Evolutionary conservation across 2,888 invertebrate species (phyloP), one percentile per base, ranked within the genome.

Genomic region (Orthosia gothica): DNA sequence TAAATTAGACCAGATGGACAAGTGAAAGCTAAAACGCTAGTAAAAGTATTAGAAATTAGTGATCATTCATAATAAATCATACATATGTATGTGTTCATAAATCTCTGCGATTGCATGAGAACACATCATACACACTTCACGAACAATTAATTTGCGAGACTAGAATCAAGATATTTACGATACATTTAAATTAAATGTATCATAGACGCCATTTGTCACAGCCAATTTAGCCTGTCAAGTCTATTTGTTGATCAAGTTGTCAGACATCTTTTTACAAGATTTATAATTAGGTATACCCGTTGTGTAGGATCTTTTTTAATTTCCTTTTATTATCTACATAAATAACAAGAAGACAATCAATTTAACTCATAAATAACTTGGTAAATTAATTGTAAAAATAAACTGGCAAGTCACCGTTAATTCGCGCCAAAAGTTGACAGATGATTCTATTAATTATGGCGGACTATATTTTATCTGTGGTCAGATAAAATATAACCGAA

Each of bases 11-110:
- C 55, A 74, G 64, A 76, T 77, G 79, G 74, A 75, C 85, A 61
- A 77, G 86, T 82, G 87, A 86, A 86, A 83, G 85, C 65, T 67
- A 7, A 47, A 70, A 54, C 52, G 70, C 47, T 57, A 73, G 83
- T 81, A 73, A 75, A 70, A 86, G 79, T 76, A 76, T 81, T 87
- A 77, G 76, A 87, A 85, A 86, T 87, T 79, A 84, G 79, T 76
- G 74, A 87, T 86, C 74, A 85, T 77, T 81, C 82, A 67, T 76
- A 79, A 70, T 62, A 78, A 76, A 85, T 74, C 72, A 76, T 82
- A 76, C 80, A 76, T 84, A 84, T 81, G 74, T 79, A 86, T 85
- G 57, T 66, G 71, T 67, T 40, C 70, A 84, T 86, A 79, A 71
- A 86, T 81, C 73, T 79, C 23, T 59, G 23, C 32, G 55, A 81